Evolutionary conservation across 1,140 invertebrate species (phyloP).

Genomic region (Lordiphosa clarofinis): DNA sequence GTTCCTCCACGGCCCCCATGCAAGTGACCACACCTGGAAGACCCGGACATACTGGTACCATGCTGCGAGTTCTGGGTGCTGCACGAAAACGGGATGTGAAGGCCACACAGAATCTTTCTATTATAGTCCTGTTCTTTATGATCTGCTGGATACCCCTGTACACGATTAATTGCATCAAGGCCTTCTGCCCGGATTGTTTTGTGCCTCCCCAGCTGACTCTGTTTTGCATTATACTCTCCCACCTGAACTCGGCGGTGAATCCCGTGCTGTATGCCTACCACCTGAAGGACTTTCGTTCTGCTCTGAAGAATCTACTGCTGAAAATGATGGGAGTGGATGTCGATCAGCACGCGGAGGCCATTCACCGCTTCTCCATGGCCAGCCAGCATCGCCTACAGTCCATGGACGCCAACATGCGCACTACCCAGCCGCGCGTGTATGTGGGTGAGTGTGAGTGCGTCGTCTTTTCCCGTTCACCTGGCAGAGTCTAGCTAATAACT

Average conservation of each 20-base stretch:
- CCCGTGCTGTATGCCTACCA: slow-evolving; percentile 94
- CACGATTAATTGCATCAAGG: slow-evolving; percentile 93
- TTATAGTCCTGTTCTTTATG: slow-evolving; percentile 95
- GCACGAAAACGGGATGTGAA: slow-evolving; percentile 93
- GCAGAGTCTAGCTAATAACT: slow-evolving; percentile 18
- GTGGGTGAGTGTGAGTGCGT: slow-evolving; percentile 74
- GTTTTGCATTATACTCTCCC: slow-evolving; percentile 92
- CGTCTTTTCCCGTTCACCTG: slow-evolving; percentile 18
- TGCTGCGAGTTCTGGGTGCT: slow-evolving; percentile 88
- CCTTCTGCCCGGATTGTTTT: slow-evolving; percentile 86
- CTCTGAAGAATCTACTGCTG: slow-evolving; percentile 85
- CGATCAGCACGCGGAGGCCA: slow-evolving; percentile 68
- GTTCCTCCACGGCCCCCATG: slow-evolving; percentile 67
- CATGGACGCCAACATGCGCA: slow-evolving; percentile 70
- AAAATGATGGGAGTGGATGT: slow-evolving; percentile 81
- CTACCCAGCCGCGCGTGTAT: slow-evolving; percentile 76
- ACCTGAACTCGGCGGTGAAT: slow-evolving; percentile 93
- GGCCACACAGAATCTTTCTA: slow-evolving; percentile 93
- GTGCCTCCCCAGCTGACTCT: slow-evolving; percentile 86
- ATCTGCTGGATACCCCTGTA: slow-evolving; percentile 95
- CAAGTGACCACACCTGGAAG: slow-evolving; percentile 50
- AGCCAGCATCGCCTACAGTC: slow-evolving; percentile 77
- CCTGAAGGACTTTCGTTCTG: slow-evolving; percentile 90
- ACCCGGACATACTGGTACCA: slow-evolving; percentile 78
- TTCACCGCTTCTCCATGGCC: slow-evolving; percentile 79